Evolutionary conservation across 2,888 invertebrate species (phyloP).

Genomic region (Hybos culiciformis): DNA sequence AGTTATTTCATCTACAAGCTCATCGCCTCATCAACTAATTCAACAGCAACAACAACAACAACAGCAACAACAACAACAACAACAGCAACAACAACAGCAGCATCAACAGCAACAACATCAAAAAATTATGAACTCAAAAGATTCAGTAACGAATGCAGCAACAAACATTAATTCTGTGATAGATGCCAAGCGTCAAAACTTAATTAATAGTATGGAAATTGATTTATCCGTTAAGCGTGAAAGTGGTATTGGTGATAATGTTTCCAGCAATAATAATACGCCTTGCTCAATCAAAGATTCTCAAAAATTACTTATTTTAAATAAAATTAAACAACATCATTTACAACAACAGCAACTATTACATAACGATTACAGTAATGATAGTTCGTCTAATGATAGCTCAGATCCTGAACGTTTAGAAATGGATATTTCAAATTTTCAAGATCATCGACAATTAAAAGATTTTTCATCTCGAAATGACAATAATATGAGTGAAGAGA

Average conservation of each 20-base stretch:
- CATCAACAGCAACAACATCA: too few relatives aligned
- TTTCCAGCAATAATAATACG: constrained; percentile 13
- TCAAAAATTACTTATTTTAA: constrained; percentile 17
- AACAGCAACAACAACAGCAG: constrained; percentile 1
- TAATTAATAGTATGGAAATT: constrained; percentile 19
- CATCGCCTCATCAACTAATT: constrained; percentile 23
- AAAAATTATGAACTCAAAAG: too few relatives aligned
- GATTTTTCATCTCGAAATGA: constrained; percentile 9
- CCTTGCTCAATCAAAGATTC: constrained; percentile 18
- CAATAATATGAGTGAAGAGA: constrained; percentile 9
- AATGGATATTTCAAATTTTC: constrained; percentile 18
- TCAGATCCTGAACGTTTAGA: constrained; percentile 50
- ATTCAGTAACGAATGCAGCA: constrained; percentile 24
- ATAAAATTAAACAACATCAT: constrained; percentile 16
- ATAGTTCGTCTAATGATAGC: constrained; percentile 34
- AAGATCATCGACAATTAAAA: constrained; percentile 13
- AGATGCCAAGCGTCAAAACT: constrained; percentile 32
- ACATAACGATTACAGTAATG: constrained; percentile 8
- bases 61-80: background rate
- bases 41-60: constrained; percentile 10
- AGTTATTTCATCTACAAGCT: constrained; percentile 34
- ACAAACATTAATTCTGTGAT: constrained; percentile 38
- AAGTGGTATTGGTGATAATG: background rate
- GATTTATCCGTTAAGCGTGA: background rate
- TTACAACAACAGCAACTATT: constrained; percentile 12